Evolutionary conservation across 2,797 vertebrate genomes (phyloP), one percentile per base, ranked within the genome.

Genomic region (Tokudaia muenninki): DNA sequence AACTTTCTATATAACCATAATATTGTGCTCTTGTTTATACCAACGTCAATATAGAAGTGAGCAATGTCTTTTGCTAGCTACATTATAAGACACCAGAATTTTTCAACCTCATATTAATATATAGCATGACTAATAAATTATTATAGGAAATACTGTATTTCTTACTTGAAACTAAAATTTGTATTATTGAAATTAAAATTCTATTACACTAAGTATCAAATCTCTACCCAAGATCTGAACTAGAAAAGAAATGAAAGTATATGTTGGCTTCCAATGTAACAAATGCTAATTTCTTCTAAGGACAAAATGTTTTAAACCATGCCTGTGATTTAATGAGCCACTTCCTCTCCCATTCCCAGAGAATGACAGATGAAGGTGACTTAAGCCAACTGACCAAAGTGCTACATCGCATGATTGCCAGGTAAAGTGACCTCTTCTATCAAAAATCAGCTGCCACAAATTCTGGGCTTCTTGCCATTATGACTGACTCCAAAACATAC

Each of bases 391-490:
- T 90, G 75, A 6, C 29, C 65, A 77, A 78, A 74, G 44, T 44
- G 26, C n/a, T 13, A 52, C 19, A 26, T 6, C 24, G 17, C 12
- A 52, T 75, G 59, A 82, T 2, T 75, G 55, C 47, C 59, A 82
- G 41, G 26, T 75, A 78, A 67, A 37, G 50, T 70, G 50, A 95
- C 55, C 72, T 94, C 81, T 75, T 31, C 47, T 84, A 10, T 91
- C 72, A 6, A 37, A 96, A 63, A 50, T 57, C 63, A 90, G 44
- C 41, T 52, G 63, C 65, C 37, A 44, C 22, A 74, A 78, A 55
- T 77, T 74, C 84, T 88, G n/a, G 84, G 55, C 24, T 96, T 86
- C 78, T 61, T 92, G 78, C 91, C 89, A 52, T 57, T 19, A 29
- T 55, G 34, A 77, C 52, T 87, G 57, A 47, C n/a, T 87, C 44